Conservation (phyloP, 2,888 invertebrate species). For the Lathronympha strigana region DNA sequence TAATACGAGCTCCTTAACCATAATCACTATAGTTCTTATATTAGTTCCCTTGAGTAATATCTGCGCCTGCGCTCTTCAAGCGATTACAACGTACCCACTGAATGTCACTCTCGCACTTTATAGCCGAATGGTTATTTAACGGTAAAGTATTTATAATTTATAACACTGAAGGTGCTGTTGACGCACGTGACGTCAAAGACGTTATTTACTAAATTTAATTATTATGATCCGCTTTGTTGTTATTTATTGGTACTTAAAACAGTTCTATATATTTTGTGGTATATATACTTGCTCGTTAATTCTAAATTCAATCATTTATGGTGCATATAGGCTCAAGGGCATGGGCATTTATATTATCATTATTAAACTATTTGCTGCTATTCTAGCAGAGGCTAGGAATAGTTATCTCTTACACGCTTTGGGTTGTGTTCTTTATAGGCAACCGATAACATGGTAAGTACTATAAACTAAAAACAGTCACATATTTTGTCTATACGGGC, state of each 20-base stretch:
- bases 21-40: neutral
- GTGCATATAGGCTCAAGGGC: no score
- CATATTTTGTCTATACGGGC: no score
- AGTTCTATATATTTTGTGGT: neutral
- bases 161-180: constrained; percentile 20
- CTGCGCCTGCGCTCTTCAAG: neutral
- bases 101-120: constrained; percentile 42
- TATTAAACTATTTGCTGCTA: no score
- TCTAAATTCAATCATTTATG: neutral
- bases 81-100: neutral
- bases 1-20: neutral
- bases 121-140: constrained; percentile 30
- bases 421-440: no score
- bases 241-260: neutral
- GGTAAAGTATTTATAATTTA: constrained; percentile 34
- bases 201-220: neutral
- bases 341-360: no score
- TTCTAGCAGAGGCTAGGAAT: no score
- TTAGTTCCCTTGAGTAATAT: no score
- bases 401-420: no score
- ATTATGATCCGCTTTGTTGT: neutral
- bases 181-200: constrained; percentile 17
- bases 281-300: neutral
- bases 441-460: no score
- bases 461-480: no score